These are phyloP conservation scores for Lepas anatifera DNA, from an alignment of 2,888 invertebrate genomes.

Conservation along the genomic window DNA sequence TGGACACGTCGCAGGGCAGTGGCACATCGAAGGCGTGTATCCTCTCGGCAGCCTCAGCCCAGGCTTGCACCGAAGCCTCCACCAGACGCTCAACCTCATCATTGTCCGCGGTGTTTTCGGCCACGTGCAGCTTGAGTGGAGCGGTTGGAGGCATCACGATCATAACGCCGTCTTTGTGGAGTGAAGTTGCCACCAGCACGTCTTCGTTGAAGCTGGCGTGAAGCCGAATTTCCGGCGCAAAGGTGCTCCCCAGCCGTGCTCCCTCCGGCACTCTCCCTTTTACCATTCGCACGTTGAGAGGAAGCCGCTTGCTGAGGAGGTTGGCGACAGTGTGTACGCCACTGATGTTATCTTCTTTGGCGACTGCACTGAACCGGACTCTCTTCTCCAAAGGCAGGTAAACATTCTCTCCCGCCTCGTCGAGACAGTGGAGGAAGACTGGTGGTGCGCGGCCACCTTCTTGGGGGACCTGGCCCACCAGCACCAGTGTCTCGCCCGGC, in stretches of 20 bases:
- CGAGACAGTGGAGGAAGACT: conserved; percentile 71
- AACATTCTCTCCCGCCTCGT: conserved; percentile 69
- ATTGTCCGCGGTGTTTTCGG: conserved; percentile 44
- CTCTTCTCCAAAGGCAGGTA: conserved; percentile 73
- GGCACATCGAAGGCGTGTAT: conserved; percentile 26
- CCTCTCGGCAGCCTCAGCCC: conserved; percentile 25
- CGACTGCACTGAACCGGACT: conserved; percentile 82
- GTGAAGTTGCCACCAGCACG: conserved; percentile 28
- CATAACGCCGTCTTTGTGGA: conserved; percentile 49
- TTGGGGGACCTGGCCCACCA: conserved; percentile 50
- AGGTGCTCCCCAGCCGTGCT: conserved; percentile 44
- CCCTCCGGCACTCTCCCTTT: conserved; percentile 71
- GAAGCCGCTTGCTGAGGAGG: conserved; percentile 74
- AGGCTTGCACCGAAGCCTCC: conserved; percentile 23
- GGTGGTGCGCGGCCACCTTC: conserved; percentile 36
- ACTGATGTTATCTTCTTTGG: conserved; percentile 84
- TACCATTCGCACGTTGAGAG: conserved; percentile 80
- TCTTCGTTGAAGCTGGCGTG: conserved; percentile 59
- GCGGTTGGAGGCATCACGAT: conserved; percentile 58
- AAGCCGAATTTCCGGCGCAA: conserved; percentile 70
- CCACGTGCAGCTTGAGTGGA: conserved; percentile 68
- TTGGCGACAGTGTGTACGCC: conserved; percentile 77
- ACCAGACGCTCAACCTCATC: conserved; percentile 16
- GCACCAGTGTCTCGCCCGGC: conserved; percentile 71
- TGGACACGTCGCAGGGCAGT: conserved; percentile 23